Evolutionary conservation across 2,888 invertebrate genomes (phyloP).

Genomic region (Orthonychiurus folsomi): DNA sequence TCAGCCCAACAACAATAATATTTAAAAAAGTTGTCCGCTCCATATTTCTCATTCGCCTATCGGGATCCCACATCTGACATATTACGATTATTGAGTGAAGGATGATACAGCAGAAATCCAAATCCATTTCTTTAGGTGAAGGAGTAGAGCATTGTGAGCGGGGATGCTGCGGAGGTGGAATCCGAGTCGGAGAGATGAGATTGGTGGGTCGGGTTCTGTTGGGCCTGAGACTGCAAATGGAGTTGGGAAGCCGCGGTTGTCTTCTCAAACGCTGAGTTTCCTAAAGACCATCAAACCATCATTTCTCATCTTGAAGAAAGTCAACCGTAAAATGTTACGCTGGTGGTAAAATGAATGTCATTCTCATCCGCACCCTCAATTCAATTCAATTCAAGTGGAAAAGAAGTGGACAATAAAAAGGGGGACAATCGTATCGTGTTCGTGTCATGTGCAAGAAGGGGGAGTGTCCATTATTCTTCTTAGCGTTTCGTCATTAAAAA

Average conservation of each 20-base stretch:
- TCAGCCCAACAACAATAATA: too few species aligned
- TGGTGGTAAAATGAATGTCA: not conserved
- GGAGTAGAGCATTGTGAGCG: constrained; percentile 26
- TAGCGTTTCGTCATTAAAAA: too few species aligned
- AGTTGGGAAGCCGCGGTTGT: constrained; percentile 17
- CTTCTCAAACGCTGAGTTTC: constrained; percentile 21
- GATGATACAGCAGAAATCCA: not conserved
- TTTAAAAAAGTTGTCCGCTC: too few species aligned
- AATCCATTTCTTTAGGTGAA: constrained; percentile 16
- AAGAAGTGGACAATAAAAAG: not conserved
- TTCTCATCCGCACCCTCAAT: not conserved
- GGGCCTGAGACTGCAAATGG: not conserved
- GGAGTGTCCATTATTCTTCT: not conserved
- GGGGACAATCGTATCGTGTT: not conserved
- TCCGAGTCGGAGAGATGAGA: constrained; percentile 22
- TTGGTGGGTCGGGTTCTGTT: not conserved
- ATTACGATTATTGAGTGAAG: not conserved
- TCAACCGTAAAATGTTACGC: not conserved
- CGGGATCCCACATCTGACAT: too few species aligned
- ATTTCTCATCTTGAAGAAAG: constrained; percentile 9
- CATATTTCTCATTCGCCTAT: too few species aligned
- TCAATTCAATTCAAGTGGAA: not conserved
- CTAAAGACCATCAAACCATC: constrained; percentile 10
- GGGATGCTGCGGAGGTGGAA: constrained; percentile 22
- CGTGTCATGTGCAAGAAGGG: too few species aligned